phyloP scores from a whole-genome alignment of 2,888 invertebrate species.

The Drosophila nigricruria region DNA sequence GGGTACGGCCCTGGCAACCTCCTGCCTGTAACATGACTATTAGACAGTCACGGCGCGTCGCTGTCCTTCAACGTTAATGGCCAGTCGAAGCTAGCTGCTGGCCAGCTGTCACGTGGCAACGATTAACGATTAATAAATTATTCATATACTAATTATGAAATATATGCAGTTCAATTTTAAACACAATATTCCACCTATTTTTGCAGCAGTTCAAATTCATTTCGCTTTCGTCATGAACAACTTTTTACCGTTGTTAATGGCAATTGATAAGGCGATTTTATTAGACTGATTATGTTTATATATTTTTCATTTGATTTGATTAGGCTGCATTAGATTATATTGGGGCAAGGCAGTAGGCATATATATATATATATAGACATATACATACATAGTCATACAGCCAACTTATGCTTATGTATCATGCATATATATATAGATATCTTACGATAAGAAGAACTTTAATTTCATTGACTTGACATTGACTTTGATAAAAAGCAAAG shows the following conservation, averaged over 20 bases:
- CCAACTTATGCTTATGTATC: background rate
- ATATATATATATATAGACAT: background rate
- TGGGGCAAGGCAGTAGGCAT: background rate
- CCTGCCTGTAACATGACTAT: conserved; percentile 20
- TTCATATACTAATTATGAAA: background rate
- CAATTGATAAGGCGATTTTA: background rate
- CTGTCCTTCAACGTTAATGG: conserved; percentile 34
- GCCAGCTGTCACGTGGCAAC: conserved; percentile 16
- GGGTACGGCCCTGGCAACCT: background rate
- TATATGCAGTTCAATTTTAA: conserved; percentile 1
- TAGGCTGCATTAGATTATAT: background rate
- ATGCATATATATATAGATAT: background rate
- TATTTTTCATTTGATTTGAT: background rate
- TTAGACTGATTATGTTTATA: background rate
- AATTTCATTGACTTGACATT: background rate
- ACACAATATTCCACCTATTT: background rate
- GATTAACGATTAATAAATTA: conserved; percentile 16
- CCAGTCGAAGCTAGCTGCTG: conserved; percentile 7
- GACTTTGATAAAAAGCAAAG: background rate
- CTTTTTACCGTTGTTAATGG: too few relatives aligned
- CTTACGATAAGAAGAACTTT: background rate
- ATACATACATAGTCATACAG: background rate
- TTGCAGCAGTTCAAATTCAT: background rate
- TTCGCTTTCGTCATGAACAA: too few relatives aligned
- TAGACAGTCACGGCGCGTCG: conserved; percentile 18